Base-by-base conservation (phyloP, 2,797 vertebrate species). In the Hoplostethus atlanticus region DNA sequence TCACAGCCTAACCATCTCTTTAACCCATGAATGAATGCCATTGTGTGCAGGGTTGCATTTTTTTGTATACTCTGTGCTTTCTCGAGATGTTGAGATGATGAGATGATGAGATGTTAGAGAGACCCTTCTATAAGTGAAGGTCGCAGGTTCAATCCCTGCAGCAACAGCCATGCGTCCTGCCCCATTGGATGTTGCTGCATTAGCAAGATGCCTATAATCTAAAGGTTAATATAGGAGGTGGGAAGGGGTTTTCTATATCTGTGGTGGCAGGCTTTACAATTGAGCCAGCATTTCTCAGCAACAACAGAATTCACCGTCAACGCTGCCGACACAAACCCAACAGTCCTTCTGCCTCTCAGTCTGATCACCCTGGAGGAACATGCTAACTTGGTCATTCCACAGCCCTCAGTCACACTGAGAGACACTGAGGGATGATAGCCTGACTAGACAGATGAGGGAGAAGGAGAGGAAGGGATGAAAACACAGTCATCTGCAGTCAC, bases 301-400 rank as follows among this genome's bases (percentile, higher is more conserved):
- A 64, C 51, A 47, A 72, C 58, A 68, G 56, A 56, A 54, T 52
- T 42, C 6, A 67, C 12, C 38, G n/a, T 7, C 25, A 56, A 31
- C 16, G 40, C 16, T 42, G 69, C 69, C 68, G 77, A 85, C 78
- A 62, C 48, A 44, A 77, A 76, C 57, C 58, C 61, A 69, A 47
- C 84, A 76, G 68, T 47, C 52, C 36, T 50, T 40, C 73, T 53
- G 69, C 59, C 79, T 74, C 67, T 76, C 59, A 34, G 67, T 80
- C 78, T 59, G 38, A 65, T 50, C 65, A 80, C 58, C 87, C 85
- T 31, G 38, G 28, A 89, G 88, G 73, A 42, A 66, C 46, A 48
- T 55, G 63, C 80, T 73, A 88, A 80, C 82, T 84, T 89, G 84
- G 80, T 86, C 84, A 85, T 74, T 83, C 68, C 71, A 25, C 79